These are phyloP conservation scores for Tenthredo amoena DNA, from an alignment of 2,888 invertebrate species.

Conservation along the genomic window DNA sequence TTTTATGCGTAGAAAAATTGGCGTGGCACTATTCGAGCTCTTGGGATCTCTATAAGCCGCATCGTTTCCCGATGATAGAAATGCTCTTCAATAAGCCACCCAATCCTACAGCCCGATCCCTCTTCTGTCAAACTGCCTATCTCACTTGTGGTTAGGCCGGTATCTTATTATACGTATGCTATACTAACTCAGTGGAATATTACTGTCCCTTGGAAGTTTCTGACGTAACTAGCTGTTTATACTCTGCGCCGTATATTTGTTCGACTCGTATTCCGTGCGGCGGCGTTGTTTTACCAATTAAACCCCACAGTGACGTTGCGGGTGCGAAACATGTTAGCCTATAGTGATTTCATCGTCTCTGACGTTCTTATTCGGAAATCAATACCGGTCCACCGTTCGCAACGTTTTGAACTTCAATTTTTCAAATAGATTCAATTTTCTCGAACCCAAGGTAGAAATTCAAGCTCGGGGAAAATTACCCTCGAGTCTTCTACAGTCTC, in stretches of 20 bases:
- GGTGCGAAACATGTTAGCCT: not conserved
- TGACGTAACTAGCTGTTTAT: conserved; percentile 38
- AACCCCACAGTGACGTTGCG: conserved; percentile 18
- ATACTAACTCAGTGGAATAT: conserved; percentile 44
- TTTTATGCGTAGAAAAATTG: not conserved
- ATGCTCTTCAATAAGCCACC: not conserved
- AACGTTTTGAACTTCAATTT: not conserved
- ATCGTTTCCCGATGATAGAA: conserved; percentile 5
- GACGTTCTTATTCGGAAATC: not conserved
- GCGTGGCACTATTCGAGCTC: not conserved
- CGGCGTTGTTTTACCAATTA: conserved; percentile 38
- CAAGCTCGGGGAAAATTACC: not conserved
- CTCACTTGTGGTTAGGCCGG: conserved; percentile 28
- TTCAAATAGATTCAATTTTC: not conserved
- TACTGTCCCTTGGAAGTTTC: conserved; percentile 38
- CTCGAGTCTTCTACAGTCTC: not conserved
- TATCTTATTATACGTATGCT: conserved; percentile 23
- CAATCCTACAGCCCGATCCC: not conserved
- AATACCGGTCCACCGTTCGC: not conserved
- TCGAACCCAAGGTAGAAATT: not conserved
- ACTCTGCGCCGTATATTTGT: conserved; percentile 26
- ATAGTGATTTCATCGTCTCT: not conserved
- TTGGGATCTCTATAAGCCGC: not conserved
- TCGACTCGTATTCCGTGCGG: conserved; percentile 23
- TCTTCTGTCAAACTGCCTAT: not conserved